Conservation (phyloP, 2,888 invertebrate genomes). For the Agonopterix heracliana region DNA sequence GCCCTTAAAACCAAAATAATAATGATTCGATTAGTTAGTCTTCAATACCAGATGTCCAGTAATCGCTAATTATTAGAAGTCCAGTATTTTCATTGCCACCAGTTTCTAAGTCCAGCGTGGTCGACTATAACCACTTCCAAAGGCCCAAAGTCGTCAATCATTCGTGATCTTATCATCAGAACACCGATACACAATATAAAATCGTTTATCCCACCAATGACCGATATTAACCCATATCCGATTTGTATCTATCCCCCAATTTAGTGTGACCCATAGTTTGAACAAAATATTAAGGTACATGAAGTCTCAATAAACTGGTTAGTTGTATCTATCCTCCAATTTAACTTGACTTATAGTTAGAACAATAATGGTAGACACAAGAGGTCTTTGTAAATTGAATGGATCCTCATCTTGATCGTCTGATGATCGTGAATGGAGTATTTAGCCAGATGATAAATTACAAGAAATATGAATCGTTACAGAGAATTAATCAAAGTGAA, state of each 20-base stretch:
- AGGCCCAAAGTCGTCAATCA: constrained; percentile 59
- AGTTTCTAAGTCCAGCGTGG: too few species aligned
- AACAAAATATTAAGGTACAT: constrained; percentile 10
- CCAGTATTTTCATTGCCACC: too few species aligned
- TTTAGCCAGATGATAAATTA: constrained; percentile 62
- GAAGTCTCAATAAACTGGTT: too few species aligned
- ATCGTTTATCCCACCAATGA: constrained; percentile 62
- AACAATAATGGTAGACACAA: constrained; percentile 10
- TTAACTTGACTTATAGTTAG: constrained; percentile 25
- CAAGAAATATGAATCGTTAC: constrained; percentile 63
- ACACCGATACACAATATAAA: constrained; percentile 67
- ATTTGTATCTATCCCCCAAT: constrained; percentile 51
- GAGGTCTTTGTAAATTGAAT: constrained; percentile 22
- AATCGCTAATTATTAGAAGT: too few species aligned
- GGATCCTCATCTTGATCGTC: constrained; percentile 42
- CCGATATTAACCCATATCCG: constrained; percentile 60
- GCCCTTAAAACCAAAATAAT: too few species aligned
- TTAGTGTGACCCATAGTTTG: constrained; percentile 26
- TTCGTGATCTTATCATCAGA: constrained; percentile 54
- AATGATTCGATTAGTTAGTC: too few species aligned
- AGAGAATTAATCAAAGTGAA: constrained; percentile 60
- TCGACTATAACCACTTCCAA: constrained; percentile 24
- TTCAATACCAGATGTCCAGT: too few species aligned
- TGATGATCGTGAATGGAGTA: constrained; percentile 61
- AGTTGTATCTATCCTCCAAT: constrained; percentile 44